Conservation (phyloP, 2,797 vertebrate genomes). For the Ctenopoma kingsleyae region DNA sequence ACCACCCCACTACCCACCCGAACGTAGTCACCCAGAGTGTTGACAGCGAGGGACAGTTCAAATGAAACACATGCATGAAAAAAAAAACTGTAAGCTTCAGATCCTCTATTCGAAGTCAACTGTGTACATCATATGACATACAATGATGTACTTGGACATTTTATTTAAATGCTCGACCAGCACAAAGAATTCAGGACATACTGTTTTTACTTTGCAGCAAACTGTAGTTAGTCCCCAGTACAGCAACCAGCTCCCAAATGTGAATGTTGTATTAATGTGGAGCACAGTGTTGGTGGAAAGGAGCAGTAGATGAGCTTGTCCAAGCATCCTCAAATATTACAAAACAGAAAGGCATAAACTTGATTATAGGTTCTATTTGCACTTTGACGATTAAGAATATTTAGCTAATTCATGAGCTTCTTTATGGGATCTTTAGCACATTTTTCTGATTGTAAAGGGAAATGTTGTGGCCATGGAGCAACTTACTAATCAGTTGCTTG, state of each 20-base stretch:
- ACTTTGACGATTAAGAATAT: background rate
- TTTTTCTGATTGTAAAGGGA: too few relatives aligned
- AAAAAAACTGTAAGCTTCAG: conserved; percentile 58
- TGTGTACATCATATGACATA: conserved; percentile 50
- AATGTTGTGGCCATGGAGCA: too few relatives aligned
- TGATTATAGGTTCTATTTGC: conserved; percentile 2
- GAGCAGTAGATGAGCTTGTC: conserved; percentile 7
- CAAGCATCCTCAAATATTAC: background rate
- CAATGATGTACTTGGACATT: conserved; percentile 28
- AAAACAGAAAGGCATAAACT: conserved; percentile 2
- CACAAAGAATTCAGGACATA: conserved; percentile 19
- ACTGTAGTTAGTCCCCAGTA: conserved; percentile 18
- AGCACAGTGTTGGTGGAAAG: conserved; percentile 15
- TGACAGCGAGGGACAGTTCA: conserved; percentile 67
- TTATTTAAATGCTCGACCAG: conserved; percentile 21
- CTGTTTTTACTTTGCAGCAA: conserved; percentile 42
- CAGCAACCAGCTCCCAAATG: conserved; percentile 19
- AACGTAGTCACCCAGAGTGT: conserved; percentile 52
- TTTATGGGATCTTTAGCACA: background rate
- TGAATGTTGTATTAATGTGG: conserved; percentile 34
- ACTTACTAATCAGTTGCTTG: too few relatives aligned
- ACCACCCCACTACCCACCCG: too few relatives aligned
- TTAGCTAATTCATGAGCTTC: background rate
- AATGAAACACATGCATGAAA: conserved; percentile 60
- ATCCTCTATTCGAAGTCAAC: conserved; percentile 48